Conservation (phyloP, 37 sponge, comb jelly and placozoan genomes). For the Diacarnus erythraeanus region DNA sequence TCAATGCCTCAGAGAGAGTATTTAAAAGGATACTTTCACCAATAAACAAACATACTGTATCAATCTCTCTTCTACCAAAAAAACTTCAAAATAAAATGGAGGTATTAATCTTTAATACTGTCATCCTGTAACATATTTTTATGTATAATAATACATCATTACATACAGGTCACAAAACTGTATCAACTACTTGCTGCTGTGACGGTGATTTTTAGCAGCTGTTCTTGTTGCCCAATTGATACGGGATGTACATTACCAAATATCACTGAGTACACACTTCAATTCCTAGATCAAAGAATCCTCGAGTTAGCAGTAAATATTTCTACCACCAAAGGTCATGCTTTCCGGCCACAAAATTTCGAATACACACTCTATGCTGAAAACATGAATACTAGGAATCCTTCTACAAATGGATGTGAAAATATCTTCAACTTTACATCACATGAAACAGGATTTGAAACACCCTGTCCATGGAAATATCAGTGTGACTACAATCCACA, state of each 20-base stretch:
- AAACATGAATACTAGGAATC: neutral
- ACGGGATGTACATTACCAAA: neutral
- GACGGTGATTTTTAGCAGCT: neutral
- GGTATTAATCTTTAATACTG: no score
- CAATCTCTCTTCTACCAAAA: no score
- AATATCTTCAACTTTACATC: neutral
- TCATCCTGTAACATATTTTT: neutral
- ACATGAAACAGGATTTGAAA: neutral
- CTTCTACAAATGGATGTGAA: neutral
- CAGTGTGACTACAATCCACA: conserved; percentile 53
- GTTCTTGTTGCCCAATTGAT: neutral
- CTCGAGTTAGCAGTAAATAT: conserved; percentile 1
- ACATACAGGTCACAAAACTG: no score
- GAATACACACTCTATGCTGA: neutral
- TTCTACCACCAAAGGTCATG: neutral
- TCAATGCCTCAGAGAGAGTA: no score
- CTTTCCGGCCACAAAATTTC: neutral
- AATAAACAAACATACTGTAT: no score
- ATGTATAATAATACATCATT: neutral
- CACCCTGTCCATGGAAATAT: conserved; percentile 35
- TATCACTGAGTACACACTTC: neutral
- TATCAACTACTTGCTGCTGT: no score
- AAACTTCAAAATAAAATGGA: no score
- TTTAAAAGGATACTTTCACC: no score
- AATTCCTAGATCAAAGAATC: neutral